These are phyloP conservation scores for Carassius auratus DNA, from an alignment of 2,113 vertebrate species.

Conservation along the genomic window DNA sequence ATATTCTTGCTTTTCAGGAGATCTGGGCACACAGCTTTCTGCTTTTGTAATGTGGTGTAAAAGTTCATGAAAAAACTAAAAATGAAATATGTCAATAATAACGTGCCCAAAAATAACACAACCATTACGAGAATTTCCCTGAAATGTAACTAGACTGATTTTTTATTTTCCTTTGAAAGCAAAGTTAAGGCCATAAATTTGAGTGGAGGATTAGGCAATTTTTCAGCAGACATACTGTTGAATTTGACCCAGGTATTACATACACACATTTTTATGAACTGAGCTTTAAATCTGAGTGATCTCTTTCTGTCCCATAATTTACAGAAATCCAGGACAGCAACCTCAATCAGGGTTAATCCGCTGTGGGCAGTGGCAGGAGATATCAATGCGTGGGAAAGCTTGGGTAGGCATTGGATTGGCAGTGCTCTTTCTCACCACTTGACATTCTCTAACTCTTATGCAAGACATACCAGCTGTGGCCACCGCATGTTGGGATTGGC, in stretches of 20 bases:
- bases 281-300: constrained; percentile 34
- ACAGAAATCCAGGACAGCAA: constrained; percentile 63
- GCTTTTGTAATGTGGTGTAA: not conserved
- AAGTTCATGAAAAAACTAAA: not conserved
- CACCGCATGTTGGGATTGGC: constrained; percentile 65
- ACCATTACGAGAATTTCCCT: not conserved
- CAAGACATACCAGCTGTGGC: constrained; percentile 72
- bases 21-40: not conserved
- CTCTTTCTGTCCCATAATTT: constrained; percentile 52
- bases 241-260: constrained; percentile 36
- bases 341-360: constrained; percentile 72
- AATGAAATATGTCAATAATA: not conserved
- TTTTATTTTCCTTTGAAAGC: not conserved
- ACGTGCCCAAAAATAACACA: not conserved
- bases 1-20: not conserved
- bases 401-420: constrained; percentile 67
- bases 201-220: constrained; percentile 14
- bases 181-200: not conserved
- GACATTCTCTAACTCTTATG: constrained; percentile 66
- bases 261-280: constrained; percentile 52
- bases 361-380: constrained; percentile 58
- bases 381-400: constrained; percentile 56
- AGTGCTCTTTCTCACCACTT: constrained; percentile 65
- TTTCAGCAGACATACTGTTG: constrained; percentile 15
- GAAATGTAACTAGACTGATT: not conserved